Evolutionary conservation across 92 coral and sea anemone genomes (phyloP), one percentile per base, ranked within the genome.

Genomic region (Palythoa grandis): DNA sequence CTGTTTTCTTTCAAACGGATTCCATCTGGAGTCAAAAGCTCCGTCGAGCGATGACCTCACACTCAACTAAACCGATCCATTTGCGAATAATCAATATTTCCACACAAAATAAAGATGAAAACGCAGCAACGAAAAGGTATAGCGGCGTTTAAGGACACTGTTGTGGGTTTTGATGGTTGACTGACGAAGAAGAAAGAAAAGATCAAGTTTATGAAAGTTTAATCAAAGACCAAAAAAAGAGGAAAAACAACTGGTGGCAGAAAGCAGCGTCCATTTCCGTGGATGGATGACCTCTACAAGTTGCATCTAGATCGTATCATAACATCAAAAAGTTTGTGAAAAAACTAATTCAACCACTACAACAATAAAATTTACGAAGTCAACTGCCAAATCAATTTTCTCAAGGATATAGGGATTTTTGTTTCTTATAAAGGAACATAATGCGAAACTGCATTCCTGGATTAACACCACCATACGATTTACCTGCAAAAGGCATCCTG

Each of bases 131-230:
- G 24, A 29, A 50, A 47, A n/a, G 52, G 48, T 80, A 25, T 66
- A 80, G 85, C 85, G 85, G 74, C 85, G 74, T 80, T 80, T 47
- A 66, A 80, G 23, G 58, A 65, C 85, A 80, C 85, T 38, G 85
- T 66, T 80, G 47, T 80, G 61, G 39, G 43, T 80, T 66, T 48
- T 35, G 85, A 80, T 80, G 85, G 74, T 80, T 80, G 85, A 80
- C 73, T 80, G 85, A 48, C 72, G 85, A 19, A 65, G 85, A 80
- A 80, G 85, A 80, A 80, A 80, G 85, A 47, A 80, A 66, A 80
- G 85, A 80, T 80, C 85, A 80, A 80, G 85, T 47, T 80, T 35
- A 80, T 80, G 85, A 65, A 80, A 43, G 39, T 52, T 80, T 80
- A 80, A 80, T 80, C 74, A 80, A 80, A 80, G 74, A 66, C 85